phyloP scores from a whole-genome alignment of 2,888 invertebrate species.

The Adelphocoris suturalis region DNA sequence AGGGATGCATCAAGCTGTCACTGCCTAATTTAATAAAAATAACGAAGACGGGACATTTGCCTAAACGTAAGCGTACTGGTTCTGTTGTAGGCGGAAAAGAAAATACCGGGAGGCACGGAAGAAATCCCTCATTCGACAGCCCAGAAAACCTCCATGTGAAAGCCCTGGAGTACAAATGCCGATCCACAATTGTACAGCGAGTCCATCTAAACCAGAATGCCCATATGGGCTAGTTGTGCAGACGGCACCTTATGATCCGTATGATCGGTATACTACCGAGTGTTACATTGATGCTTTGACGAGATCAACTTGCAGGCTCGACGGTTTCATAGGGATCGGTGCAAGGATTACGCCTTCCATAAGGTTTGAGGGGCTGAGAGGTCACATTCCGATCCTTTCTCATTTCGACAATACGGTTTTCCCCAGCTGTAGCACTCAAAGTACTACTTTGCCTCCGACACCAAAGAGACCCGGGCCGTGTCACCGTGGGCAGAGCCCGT shows the following conservation, averaged over 20 bases:
- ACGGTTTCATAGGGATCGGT: background rate
- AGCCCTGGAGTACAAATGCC: background rate
- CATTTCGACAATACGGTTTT: constrained; percentile 9
- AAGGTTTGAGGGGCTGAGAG: constrained; percentile 12
- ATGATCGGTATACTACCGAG: background rate
- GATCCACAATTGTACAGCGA: constrained; percentile 6
- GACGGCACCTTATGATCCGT: background rate
- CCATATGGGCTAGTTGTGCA: background rate
- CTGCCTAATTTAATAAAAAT: background rate
- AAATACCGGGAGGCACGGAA: constrained; percentile 11
- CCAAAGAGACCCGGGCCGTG: background rate
- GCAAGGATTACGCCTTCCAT: background rate
- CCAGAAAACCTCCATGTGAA: background rate
- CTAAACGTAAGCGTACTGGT: background rate
- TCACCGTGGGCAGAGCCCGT: background rate
- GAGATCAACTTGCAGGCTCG: background rate
- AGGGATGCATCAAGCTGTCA: background rate
- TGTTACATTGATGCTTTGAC: constrained; percentile 19
- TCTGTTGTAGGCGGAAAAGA: constrained; percentile 43
- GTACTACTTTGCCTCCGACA: background rate
- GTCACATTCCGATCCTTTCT: constrained; percentile 18
- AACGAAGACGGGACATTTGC: background rate
- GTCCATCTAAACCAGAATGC: background rate
- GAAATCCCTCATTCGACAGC: background rate
- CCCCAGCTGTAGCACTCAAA: background rate